A percentile compares a stretch with the other conserved stretches of the same genome.
Evolutionary conservation across 2,113 vertebrate genomes (phyloP).

Genomic region (Engraulis encrasicolus): DNA sequence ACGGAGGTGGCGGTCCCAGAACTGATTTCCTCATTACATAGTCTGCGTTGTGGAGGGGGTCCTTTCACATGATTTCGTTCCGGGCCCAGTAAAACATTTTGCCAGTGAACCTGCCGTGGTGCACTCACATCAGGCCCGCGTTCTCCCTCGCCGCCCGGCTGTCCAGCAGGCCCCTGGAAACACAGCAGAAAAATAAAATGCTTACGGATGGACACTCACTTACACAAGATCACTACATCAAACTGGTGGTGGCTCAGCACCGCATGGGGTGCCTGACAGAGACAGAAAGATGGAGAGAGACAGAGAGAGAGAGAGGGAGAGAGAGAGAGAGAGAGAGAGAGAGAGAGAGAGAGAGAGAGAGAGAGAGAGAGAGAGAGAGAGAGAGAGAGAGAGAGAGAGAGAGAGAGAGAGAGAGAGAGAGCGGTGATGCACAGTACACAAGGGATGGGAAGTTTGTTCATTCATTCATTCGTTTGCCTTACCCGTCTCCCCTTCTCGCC

Average conservation of each 20-base stretch:
- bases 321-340: background rate
- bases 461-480: constrained; percentile 70
- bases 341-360: too few relatives aligned
- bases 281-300: too few relatives aligned
- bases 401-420: too few relatives aligned
- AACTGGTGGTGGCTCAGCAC: background rate
- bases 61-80: too few relatives aligned
- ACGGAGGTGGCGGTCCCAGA: too few relatives aligned
- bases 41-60: too few relatives aligned
- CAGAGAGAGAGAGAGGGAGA: background rate
- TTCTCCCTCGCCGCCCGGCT: constrained; percentile 80
- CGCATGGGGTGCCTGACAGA: background rate
- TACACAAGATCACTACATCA: background rate
- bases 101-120: too few relatives aligned
- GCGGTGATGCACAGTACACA: too few relatives aligned
- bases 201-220: background rate
- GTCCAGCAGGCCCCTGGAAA: constrained; percentile 84
- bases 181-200: constrained; percentile 40
- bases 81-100: too few relatives aligned
- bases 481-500: constrained; percentile 94
- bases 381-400: background rate
- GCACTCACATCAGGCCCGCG: constrained; percentile 84
- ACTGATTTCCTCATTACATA: too few relatives aligned
- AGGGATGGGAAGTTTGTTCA: background rate
- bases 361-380: background rate